Evolutionary conservation across 2,888 invertebrate species (phyloP), one percentile per base, ranked within the genome.

Genomic region (Galeopsomyia nigrocyanea): DNA sequence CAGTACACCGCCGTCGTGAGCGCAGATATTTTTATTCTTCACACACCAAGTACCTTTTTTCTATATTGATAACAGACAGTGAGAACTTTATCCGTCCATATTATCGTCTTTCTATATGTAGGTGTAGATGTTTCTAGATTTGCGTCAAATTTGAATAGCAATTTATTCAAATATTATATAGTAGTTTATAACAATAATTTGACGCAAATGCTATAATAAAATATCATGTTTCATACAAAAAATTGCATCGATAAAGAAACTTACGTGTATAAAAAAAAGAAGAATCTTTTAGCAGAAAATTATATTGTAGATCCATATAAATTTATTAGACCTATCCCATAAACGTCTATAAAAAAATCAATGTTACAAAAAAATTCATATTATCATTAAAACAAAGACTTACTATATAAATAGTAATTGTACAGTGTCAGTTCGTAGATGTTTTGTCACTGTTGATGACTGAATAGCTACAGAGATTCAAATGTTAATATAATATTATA

Each of bases 1-100:
- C 84, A 92, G 92, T 80, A 93, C 94, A 56, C 93, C 93, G 58
- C 81, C 82, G 26, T 80, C 80, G 49, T 81, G 75, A 80, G 63
- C 56, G 2, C 10, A 13, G 17, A 49, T 16, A 2, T 17, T 49
- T 21, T 31, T 10, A 16, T 46, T 26, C 0, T 10, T n/a, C n/a
- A n/a, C n/a, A n/a, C n/a, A n/a, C 57, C 2, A 17, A 16, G 0
- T 31, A 31, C 19, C 19, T 2, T 16, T 13, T 31, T 19, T 21
- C 17, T 16, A 17, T 7, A n/a, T 16, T 50, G 13, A 39, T 10
- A 39, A 39, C 10, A 39, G 13, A 51, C n/a, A 47, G 46, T 22
- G 49, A 50, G 39, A 57, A 56, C 6, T 39, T 21, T 51, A 50
- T 50, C 57, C 47, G 51, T 60, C 53, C 53, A 17, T 21, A 14